Evolutionary conservation across 2,113 vertebrate genomes (phyloP).

Genomic region (Limanda limanda): DNA sequence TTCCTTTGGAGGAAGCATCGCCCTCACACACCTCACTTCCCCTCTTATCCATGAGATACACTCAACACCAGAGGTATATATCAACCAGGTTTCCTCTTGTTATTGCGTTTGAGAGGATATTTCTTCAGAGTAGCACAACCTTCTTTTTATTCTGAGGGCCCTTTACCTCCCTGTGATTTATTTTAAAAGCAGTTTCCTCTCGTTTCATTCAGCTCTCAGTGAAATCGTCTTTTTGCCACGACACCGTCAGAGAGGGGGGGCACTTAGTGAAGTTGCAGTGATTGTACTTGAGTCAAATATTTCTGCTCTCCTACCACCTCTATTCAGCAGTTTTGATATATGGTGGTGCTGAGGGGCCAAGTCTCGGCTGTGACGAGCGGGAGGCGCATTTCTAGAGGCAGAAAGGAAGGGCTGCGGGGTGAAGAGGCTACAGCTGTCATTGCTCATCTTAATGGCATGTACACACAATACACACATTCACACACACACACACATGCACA

Average conservation of each 20-base stretch:
- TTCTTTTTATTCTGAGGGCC: slow-evolving; percentile 17
- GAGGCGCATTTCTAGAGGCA: slow-evolving; percentile 65
- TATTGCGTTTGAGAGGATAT: slow-evolving; percentile 44
- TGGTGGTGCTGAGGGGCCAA: slow-evolving; percentile 66
- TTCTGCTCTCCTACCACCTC: slow-evolving; percentile 61
- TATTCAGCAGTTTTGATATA: slow-evolving; percentile 71
- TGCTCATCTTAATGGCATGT: slow-evolving; percentile 74
- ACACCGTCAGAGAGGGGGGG: slow-evolving; percentile 28
- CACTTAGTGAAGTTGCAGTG: slow-evolving; percentile 55
- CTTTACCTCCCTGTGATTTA: slow-evolving; percentile 46
- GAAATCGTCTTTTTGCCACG: slow-evolving; percentile 13
- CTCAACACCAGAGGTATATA: slow-evolving; percentile 56
- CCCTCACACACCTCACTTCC: slow-evolving; percentile 19
- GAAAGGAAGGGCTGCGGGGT: slow-evolving; percentile 67
- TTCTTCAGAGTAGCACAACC: slow-evolving; percentile 33
- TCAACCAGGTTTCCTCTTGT: slow-evolving; percentile 51
- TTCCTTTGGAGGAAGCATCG: slow-evolving; percentile 26
- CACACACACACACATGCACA: slow-evolving; percentile 45
- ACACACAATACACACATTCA: background rate
- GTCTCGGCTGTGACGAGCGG: slow-evolving; percentile 67
- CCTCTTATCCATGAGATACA: slow-evolving; percentile 28
- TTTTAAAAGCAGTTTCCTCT: slow-evolving; percentile 45
- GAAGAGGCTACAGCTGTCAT: slow-evolving; percentile 82
- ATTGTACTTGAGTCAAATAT: slow-evolving; percentile 68
- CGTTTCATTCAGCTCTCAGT: slow-evolving; percentile 40